These are phyloP conservation scores for Cosmorhoe ocellata DNA, from an alignment of 2,888 invertebrate species.

Conservation along the genomic window DNA sequence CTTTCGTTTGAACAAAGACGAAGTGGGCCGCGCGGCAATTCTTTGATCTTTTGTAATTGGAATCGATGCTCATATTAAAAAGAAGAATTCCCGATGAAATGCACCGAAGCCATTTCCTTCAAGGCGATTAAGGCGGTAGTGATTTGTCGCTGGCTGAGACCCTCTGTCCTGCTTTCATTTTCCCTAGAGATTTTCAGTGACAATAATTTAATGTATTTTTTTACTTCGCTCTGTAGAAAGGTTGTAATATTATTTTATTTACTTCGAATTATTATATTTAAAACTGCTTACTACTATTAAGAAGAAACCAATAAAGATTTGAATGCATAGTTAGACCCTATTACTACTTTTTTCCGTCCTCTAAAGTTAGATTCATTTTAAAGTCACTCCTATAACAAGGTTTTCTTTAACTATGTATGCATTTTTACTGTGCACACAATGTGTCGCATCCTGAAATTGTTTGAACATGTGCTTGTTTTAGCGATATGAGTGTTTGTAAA, in stretches of 20 bases:
- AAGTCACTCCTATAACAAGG: background rate
- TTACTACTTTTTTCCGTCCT: too few relatives aligned
- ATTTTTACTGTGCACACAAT: constrained; percentile 4
- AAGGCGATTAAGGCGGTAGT: constrained; percentile 69
- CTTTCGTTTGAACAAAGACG: constrained; percentile 83
- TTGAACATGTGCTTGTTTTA: constrained; percentile 22
- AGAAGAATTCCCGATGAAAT: constrained; percentile 79
- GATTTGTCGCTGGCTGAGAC: constrained; percentile 58
- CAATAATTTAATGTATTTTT: constrained; percentile 29
- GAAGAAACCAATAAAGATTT: too few relatives aligned
- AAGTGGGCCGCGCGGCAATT: constrained; percentile 82
- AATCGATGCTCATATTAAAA: constrained; percentile 83
- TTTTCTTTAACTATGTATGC: background rate
- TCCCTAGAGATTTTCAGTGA: constrained; percentile 27
- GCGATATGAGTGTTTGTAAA: constrained; percentile 26
- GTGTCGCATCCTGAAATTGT: constrained; percentile 23
- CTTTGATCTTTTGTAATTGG: constrained; percentile 83
- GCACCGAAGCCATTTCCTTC: constrained; percentile 77
- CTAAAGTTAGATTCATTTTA: too few relatives aligned
- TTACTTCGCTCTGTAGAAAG: constrained; percentile 3
- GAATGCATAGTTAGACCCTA: too few relatives aligned
- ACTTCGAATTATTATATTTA: background rate
- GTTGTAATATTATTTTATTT: constrained; percentile 2
- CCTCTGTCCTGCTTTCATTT: constrained; percentile 33
- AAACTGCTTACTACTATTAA: too few relatives aligned